Evolutionary conservation across 1,140 invertebrate species (phyloP), one percentile per base, ranked within the genome.

Genomic region (Ctenoplectra terminalis): DNA sequence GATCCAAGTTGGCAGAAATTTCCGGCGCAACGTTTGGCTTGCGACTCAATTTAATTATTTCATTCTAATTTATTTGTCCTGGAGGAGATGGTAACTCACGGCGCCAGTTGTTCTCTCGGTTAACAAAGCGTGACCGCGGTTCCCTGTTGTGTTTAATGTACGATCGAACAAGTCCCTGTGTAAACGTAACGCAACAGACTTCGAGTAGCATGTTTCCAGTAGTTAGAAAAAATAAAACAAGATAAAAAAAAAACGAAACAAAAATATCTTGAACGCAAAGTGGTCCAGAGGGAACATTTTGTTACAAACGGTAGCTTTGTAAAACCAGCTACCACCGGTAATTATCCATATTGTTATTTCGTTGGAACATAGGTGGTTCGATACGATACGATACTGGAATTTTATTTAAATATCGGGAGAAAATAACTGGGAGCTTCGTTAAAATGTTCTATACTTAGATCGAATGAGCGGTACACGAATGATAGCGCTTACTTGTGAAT

Each of bases 51-150:
- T 40, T 58, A 78, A 78, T 78, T 78, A 71, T 71, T 78, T 78
- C 66, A 40, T 78, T 78, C 76, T 43, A 50, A 78, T 78, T 78
- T 71, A 71, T 78, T 78, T 60, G 54, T 50, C 54, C 40, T n/a
- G 23, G 37, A 26, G 40, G 11, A 34, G 48, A 26, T 13, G 48
- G 50, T 34, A n/a, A 69, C 40, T 46, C 34, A 23, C 1, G 34
- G 13, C 0, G 52, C 37, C 29, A 11, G 29, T 71, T 60, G 54
- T 71, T 78, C 37, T 17, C 43, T n/a, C 6, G 40, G 26, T 37
- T 71, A 78, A 71, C 66, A 50, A 78, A 40, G n/a, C 66, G 9
- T 8, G 37, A 58, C 52, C 50, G 31, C 40, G 43, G 17, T n/a
- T n/a, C 13, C 15, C 40, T 6, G 11, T 4, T 11, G 29, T 26